Base-by-base conservation (phyloP, 2,888 invertebrate genomes). In the Leucophora obtusa region DNA sequence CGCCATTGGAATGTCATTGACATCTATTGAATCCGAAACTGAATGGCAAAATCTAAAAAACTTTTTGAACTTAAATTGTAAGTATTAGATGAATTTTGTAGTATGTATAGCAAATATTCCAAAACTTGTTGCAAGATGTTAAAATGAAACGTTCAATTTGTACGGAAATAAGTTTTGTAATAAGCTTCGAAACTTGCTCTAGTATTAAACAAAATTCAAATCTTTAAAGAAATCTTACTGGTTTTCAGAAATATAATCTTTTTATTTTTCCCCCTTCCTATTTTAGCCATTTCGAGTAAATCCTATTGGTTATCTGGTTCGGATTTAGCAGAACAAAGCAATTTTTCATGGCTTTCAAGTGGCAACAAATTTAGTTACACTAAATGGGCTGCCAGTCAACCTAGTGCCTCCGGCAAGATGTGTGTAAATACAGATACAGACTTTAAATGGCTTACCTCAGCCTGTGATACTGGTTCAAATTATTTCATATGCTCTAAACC, bases 281-380 rank as follows among this genome's bases (percentile, higher is more conserved):
- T 59, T 59, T 35, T 35, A 59, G 58, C 1, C 18, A 8, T 33
- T 14, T 59, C 17, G 9, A 21, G 11, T 43, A 72, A 65, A 0
- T n/a, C 17, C 1, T 83, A 83, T 38, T 86, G 84, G 85, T 60
- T 83, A 0, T 84, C 83, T 6, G 86, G 85, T 17, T 81, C 82
- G 8, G 84, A 83, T 63, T 74, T 77, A 11, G 84, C 65, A 0
- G 28, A 28, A 5, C 15, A 1, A 28, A 54, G 9, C 15, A 54
- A 15, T 6, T 85, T 77, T 74, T 59, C 68, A n/a, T 86, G 86
- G 85, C 75, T 84, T 0, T 79, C 81, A 17, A 83, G 5, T 69
- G 86, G 86, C n/a, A 73, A 68, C 9, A 59, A 66, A 1, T 2
- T 86, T 0, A 10, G 0, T 24, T 85, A 79, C 51, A 54, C 35